A percentile compares a stretch with the other conserved stretches of the same genome.
Evolutionary conservation across 2,113 vertebrate genomes (phyloP).

Genomic region (Halcyon senegalensis): DNA sequence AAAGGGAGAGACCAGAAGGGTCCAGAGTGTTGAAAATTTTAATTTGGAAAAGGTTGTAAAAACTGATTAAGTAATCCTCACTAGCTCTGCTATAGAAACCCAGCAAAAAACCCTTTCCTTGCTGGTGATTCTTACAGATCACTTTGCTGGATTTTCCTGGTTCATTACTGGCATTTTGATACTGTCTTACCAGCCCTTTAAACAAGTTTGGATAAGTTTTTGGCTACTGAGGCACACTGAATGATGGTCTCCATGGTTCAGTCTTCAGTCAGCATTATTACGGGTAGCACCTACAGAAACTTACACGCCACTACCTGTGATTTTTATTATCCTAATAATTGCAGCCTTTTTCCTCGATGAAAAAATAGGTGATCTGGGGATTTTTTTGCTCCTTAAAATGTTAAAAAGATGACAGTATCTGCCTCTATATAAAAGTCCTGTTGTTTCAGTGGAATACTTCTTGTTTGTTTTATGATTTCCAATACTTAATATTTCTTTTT

Average conservation of each 20-base stretch:
- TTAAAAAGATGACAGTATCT: too few relatives aligned
- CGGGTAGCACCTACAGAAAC: neutral
- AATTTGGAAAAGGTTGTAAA: neutral
- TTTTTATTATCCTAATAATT: neutral
- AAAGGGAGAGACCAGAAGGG: neutral
- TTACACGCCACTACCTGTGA: neutral
- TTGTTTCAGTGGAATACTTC: neutral
- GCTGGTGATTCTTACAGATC: neutral
- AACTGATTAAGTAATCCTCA: neutral
- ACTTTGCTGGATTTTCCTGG: neutral
- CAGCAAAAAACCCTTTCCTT: neutral
- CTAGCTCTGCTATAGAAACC: neutral
- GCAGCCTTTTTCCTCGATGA: neutral
- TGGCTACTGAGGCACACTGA: accelerated
- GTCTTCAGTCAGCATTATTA: neutral
- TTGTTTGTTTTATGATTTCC: neutral
- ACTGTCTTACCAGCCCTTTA: neutral
- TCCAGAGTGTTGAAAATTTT: neutral
- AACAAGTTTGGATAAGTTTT: neutral
- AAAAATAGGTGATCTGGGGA: neutral
- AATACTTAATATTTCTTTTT: neutral
- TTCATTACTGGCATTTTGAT: neutral
- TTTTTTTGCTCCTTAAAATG: neutral
- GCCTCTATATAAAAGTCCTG: too few relatives aligned
- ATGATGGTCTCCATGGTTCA: too few relatives aligned